A percentile compares a stretch with the other conserved stretches of the same genome.
Conservation (phyloP, 2,113 vertebrate genomes). For the Platichthys stellatus region DNA sequence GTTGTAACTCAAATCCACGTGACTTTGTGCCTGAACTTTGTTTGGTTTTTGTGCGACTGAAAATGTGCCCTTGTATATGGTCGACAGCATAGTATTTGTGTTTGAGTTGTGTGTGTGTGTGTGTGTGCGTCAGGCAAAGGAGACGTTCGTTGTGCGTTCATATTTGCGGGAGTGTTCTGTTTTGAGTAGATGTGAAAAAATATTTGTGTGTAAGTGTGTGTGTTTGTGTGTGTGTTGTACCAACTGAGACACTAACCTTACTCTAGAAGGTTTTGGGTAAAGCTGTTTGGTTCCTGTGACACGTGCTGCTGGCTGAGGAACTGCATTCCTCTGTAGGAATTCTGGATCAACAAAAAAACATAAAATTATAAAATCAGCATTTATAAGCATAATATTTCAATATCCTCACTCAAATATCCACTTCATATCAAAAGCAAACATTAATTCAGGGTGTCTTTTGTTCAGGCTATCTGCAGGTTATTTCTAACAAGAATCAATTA, state of each 20-base stretch:
- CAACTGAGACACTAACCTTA: conserved; percentile 66
- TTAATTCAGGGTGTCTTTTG: background rate
- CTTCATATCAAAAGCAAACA: background rate
- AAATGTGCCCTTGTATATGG: conserved; percentile 52
- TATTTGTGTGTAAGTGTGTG: conserved; percentile 28
- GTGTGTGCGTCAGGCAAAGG: conserved; percentile 13
- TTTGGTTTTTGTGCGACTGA: conserved; percentile 75
- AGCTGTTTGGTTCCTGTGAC: conserved; percentile 78
- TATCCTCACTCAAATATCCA: background rate
- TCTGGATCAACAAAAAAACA: conserved; percentile 73
- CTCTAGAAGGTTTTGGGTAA: conserved; percentile 74
- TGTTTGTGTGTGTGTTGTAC: conserved; percentile 50
- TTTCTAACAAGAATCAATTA: background rate
- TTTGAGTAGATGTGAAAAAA: conserved; percentile 36
- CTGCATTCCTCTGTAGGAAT: conserved; percentile 83
- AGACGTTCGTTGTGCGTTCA: conserved; percentile 24
- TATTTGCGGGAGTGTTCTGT: conserved; percentile 34
- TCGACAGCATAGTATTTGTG: conserved; percentile 37
- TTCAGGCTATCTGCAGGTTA: conserved; percentile 44
- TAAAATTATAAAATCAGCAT: background rate
- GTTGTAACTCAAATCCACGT: conserved; percentile 77
- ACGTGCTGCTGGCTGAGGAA: conserved; percentile 81
- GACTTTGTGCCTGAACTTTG: conserved; percentile 81
- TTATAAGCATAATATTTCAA: background rate
- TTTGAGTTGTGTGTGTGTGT: conserved; percentile 23